Percentiles rank a stretch among this genome's conserved stretches.
Evolutionary conservation across 2,797 vertebrate species (phyloP).

Genomic region (Typhlichthys subterraneus): DNA sequence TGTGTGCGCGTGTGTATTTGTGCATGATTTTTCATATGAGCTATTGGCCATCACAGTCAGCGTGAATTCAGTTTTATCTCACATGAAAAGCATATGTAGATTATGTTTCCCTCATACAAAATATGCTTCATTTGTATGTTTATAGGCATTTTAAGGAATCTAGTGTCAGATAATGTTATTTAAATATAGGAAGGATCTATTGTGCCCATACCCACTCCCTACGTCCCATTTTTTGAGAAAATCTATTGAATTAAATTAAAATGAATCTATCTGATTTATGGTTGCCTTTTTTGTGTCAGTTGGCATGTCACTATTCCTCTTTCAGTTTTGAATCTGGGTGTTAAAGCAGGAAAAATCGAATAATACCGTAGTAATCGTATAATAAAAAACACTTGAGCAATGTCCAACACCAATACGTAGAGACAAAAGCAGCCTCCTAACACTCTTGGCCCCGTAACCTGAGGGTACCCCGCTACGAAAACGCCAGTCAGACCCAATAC

Average conservation of each 20-base stretch:
- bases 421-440: conserved; percentile 24
- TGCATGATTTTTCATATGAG: conserved; percentile 26
- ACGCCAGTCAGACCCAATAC: conserved; percentile 30
- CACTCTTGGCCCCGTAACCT: conserved; percentile 18
- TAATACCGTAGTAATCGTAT: conserved; percentile 14
- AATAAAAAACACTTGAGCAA: conserved; percentile 42
- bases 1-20: conserved; percentile 27
- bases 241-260: not conserved
- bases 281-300: conserved; percentile 1
- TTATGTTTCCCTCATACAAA: conserved; percentile 4
- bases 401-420: conserved; percentile 36
- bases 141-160: conserved; percentile 8
- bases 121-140: conserved; percentile 14
- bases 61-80: conserved; percentile 26
- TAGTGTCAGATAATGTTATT: conserved; percentile 10
- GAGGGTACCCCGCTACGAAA: conserved; percentile 19
- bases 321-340: not conserved
- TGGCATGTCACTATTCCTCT: not conserved
- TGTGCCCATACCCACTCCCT: not conserved
- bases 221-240: not conserved
- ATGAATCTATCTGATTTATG: not conserved
- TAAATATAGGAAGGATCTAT: not conserved
- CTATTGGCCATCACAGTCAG: conserved; percentile 34
- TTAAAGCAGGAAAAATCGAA: conserved; percentile 21
- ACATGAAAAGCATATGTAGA: conserved; percentile 13